Conservation (phyloP, 2,113 vertebrate species). For the Calypte anna region DNA sequence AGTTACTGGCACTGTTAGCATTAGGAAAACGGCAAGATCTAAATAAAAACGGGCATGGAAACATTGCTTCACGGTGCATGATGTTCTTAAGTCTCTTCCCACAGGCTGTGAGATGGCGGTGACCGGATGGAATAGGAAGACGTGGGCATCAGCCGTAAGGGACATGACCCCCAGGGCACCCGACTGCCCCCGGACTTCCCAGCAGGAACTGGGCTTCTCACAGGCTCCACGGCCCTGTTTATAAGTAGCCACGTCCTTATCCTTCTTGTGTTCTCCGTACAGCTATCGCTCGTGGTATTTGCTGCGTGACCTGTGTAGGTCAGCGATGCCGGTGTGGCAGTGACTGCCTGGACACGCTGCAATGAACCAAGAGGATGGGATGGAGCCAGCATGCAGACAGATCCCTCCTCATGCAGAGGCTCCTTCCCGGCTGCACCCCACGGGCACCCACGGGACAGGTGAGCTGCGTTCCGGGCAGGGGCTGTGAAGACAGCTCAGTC, state of each 20-base stretch:
- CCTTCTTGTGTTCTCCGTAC: too few species aligned
- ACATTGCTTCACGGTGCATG: neutral
- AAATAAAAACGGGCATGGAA: neutral
- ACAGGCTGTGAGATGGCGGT: rapidly evolving
- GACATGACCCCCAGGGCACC: too few species aligned
- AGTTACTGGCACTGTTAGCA: neutral
- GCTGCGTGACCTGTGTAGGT: neutral
- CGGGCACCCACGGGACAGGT: neutral
- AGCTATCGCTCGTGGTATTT: too few species aligned
- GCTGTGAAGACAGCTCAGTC: neutral
- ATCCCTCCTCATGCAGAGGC: too few species aligned
- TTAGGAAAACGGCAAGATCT: neutral
- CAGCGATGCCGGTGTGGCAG: neutral
- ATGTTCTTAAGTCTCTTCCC: neutral
- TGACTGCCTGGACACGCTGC: rapidly evolving
- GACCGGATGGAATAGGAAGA: neutral
- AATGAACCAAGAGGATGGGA: rapidly evolving
- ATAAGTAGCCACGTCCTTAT: rapidly evolving
- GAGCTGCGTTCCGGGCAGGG: too few species aligned
- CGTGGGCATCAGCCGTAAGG: rapidly evolving
- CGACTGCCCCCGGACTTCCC: too few species aligned
- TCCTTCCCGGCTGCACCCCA: too few species aligned
- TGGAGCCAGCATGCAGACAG: rapidly evolving
- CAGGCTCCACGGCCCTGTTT: neutral
- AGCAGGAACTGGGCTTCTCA: too few species aligned